These are phyloP conservation scores for Salpingus planirostris DNA, from an alignment of 2,888 invertebrate species.

Conservation along the genomic window DNA sequence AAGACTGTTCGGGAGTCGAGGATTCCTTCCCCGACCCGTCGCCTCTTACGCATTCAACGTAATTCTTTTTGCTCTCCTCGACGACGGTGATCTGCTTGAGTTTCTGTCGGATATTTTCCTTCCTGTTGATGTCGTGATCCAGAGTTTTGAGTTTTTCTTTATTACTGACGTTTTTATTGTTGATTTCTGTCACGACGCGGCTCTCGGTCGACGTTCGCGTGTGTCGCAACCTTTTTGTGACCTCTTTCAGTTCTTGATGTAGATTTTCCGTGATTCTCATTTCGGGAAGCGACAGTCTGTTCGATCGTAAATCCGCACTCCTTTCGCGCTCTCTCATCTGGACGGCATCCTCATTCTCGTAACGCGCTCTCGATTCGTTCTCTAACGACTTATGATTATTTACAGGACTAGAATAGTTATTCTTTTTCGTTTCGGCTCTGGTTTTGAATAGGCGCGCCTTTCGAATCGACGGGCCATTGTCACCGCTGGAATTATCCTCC, in stretches of 20 bases:
- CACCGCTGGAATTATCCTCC: slow-evolving; percentile 25
- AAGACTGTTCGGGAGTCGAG: slow-evolving; percentile 52
- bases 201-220: neutral
- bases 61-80: slow-evolving; percentile 45
- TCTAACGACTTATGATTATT: slow-evolving; percentile 21
- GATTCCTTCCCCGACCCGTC: slow-evolving; percentile 57
- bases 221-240: slow-evolving; percentile 33
- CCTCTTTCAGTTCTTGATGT: slow-evolving; percentile 45
- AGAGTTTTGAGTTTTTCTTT: slow-evolving; percentile 45
- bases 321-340: slow-evolving; percentile 36
- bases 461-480: slow-evolving; percentile 36
- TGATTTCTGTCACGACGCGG: slow-evolving; percentile 23
- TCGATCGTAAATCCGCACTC: slow-evolving; percentile 37
- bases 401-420: slow-evolving; percentile 33
- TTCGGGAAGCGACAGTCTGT: slow-evolving; percentile 34
- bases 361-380: slow-evolving; percentile 5
- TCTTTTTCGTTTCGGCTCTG: slow-evolving; percentile 61
- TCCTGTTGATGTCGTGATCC: slow-evolving; percentile 36
- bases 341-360: slow-evolving; percentile 11
- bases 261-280: slow-evolving; percentile 45
- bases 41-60: slow-evolving; percentile 29
- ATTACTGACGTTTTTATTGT: slow-evolving; percentile 36
- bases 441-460: slow-evolving; percentile 65
- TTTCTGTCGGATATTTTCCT: slow-evolving; percentile 45
- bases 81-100: slow-evolving; percentile 45